Evolutionary conservation across 2,113 vertebrate species (phyloP), one percentile per base, ranked within the genome.

Genomic region (Nannobrachium achirus): DNA sequence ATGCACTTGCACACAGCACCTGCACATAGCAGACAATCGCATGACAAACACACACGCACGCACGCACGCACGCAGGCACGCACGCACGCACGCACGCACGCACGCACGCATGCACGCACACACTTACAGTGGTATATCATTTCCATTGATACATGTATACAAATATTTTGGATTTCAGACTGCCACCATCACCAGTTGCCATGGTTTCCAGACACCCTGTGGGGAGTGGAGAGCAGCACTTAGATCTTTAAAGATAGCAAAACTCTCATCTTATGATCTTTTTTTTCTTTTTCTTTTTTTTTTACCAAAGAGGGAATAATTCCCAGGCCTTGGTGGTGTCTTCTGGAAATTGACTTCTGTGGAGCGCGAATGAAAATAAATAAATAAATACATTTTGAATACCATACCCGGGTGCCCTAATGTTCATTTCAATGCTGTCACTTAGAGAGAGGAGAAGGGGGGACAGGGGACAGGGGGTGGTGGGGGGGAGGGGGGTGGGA

Each of bases 341-440:
- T 81, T 81, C 80, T 86, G 86, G 88, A 91, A 89, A 91, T 89
- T 88, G 84, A 82, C 83, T 91, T 86, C 79, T 80, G 75, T 83
- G 78, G 81, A 83, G 87, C 77, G 81, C 40, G 71, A 76, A 11
- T 6, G 38, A 60, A 79, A 87, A 33, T 33, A 33, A 33, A 33
- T 33, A 33, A 86, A 83, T 75, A 85, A 81, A 87, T 25, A 86
- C 71, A 93, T 90, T n/a, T 86, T 88, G 81, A 93, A 86, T 86
- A 86, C 85, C 6, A 75, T 69, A 81, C 79, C 73, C 76, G 65
- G 73, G 78, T 86, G 88, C 89, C 84, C 85, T 84, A 83, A 84
- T 88, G 89, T 79, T 92, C 89, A 89, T 91, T 89, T 92, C 83
- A 79, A 46, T 70, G 68, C 85, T 92, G 92, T 92, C 91, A 93